Percentiles rank a stretch among this genome's conserved stretches.
phyloP scores from a whole-genome alignment of 2,888 invertebrate species.

The Bembecia ichneumoniformis region DNA sequence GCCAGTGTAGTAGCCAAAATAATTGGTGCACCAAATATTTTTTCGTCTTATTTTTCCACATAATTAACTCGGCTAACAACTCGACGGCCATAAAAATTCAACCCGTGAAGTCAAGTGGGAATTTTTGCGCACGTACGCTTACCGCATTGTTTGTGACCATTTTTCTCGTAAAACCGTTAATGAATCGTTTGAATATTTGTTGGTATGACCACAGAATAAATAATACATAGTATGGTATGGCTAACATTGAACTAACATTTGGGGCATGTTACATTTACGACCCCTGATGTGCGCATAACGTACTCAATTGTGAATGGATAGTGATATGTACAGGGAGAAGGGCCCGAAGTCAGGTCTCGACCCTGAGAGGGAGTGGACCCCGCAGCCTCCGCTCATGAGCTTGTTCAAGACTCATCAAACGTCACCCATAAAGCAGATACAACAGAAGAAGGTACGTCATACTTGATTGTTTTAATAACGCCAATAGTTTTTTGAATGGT shows the following conservation, averaged over 20 bases:
- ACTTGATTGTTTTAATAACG: neutral
- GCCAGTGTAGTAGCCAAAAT: too few species aligned
- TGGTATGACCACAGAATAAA: too few species aligned
- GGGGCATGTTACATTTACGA: constrained; percentile 24
- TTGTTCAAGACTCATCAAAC: constrained; percentile 81
- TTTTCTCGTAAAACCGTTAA: too few species aligned
- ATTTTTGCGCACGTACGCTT: too few species aligned
- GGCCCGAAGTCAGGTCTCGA: constrained; percentile 39
- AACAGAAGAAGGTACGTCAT: constrained; percentile 72
- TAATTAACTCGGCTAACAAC: too few species aligned
- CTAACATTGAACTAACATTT: constrained; percentile 16
- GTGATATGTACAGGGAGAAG: constrained; percentile 65
- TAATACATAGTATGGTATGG: constrained; percentile 13
- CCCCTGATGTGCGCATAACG: constrained; percentile 10
- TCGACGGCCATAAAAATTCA: too few species aligned
- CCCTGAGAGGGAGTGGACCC: constrained; percentile 71
- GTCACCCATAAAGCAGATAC: constrained; percentile 77
- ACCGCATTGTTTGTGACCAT: too few species aligned
- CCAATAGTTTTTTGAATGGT: too few species aligned
- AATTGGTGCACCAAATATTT: too few species aligned
- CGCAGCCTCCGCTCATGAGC: constrained; percentile 84
- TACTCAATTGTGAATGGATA: constrained; percentile 35
- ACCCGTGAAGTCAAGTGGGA: too few species aligned
- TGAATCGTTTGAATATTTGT: too few species aligned
- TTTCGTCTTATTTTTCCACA: too few species aligned